Conservation (phyloP, 2,113 vertebrate genomes). For the Leucoraja erinaceus region DNA sequence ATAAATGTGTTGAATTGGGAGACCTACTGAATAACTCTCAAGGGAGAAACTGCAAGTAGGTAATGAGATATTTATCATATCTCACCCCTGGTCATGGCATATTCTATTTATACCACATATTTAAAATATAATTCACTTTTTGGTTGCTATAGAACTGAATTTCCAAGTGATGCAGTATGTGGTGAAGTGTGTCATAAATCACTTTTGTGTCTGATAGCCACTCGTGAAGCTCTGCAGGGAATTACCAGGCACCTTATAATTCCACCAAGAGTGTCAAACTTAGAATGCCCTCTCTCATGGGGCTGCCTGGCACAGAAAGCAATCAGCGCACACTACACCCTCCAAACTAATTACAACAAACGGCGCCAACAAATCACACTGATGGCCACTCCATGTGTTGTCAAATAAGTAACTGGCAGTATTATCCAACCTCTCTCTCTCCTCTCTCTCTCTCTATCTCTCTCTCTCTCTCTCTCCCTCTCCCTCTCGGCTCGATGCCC, state of each 20-base stretch:
- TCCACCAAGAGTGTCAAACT: conserved; percentile 25
- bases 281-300: conserved; percentile 8
- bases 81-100: conserved; percentile 32
- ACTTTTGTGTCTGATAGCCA: conserved; percentile 23
- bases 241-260: conserved; percentile 31
- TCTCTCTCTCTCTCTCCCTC: background rate
- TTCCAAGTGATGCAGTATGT: conserved; percentile 23
- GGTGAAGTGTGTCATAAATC: conserved; percentile 32
- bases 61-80: conserved; percentile 39
- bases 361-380: conserved; percentile 7
- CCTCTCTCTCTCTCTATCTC: too few species aligned
- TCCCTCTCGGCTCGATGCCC: too few species aligned
- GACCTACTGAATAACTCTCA: conserved; percentile 34
- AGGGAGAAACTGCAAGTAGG: conserved; percentile 26
- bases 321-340: background rate
- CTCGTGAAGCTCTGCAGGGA: background rate
- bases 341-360: conserved; percentile 36
- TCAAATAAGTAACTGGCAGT: conserved; percentile 27
- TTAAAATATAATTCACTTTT: conserved; percentile 39
- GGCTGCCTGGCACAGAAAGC: conserved; percentile 4
- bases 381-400: background rate
- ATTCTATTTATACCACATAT: conserved; percentile 37
- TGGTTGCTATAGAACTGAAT: conserved; percentile 27
- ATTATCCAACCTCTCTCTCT: background rate
- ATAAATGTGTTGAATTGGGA: conserved; percentile 27